A percentile compares a stretch with the other conserved stretches of the same genome.
These are phyloP conservation scores for Eustalomyia histrio DNA, from an alignment of 2,888 invertebrate species.

Conservation along the genomic window DNA sequence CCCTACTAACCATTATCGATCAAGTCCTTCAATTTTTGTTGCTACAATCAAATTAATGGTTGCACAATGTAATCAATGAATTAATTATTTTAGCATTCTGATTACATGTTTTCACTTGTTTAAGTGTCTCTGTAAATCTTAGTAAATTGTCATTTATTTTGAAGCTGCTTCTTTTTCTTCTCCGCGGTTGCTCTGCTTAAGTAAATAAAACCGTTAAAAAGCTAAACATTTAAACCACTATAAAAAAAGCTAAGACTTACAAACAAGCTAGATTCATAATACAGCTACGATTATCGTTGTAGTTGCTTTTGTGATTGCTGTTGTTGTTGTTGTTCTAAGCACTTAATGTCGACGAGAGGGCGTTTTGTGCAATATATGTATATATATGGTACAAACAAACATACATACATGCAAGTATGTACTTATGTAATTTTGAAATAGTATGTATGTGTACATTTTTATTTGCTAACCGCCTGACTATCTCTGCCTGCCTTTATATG, in stretches of 20 bases:
- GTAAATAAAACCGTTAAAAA: slow-evolving; percentile 49
- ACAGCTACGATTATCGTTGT: background rate
- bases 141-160: slow-evolving; percentile 50
- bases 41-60: too few species aligned
- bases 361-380: slow-evolving; percentile 50
- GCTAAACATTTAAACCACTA: slow-evolving; percentile 56
- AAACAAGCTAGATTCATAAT: slow-evolving; percentile 13
- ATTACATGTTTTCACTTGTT: slow-evolving; percentile 30
- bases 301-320: slow-evolving; percentile 3
- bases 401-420: too few species aligned
- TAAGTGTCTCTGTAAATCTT: slow-evolving; percentile 51
- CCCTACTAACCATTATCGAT: too few species aligned
- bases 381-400: too few species aligned
- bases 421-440: too few species aligned
- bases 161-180: slow-evolving; percentile 22
- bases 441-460: too few species aligned
- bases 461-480: too few species aligned
- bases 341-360: slow-evolving; percentile 59
- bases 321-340: slow-evolving; percentile 26
- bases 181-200: slow-evolving; percentile 29
- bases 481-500: background rate
- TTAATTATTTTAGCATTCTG: background rate
- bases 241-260: slow-evolving; percentile 33
- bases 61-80: background rate
- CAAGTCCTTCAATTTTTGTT: too few species aligned